Evolutionary conservation across 2,797 vertebrate genomes (phyloP), one percentile per base, ranked within the genome.

Genomic region (Picus viridis): DNA sequence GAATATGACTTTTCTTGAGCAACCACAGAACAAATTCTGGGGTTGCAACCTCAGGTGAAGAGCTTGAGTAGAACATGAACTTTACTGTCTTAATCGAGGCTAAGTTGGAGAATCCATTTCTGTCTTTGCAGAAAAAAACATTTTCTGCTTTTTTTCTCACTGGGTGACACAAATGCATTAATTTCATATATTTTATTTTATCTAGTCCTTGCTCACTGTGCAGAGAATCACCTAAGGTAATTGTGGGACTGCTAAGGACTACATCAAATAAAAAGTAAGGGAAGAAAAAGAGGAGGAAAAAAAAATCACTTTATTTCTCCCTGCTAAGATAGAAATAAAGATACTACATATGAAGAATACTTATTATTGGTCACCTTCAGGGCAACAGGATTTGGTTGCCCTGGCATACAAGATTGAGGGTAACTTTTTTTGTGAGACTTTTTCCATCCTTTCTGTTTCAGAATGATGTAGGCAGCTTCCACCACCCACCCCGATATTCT

Each of bases 161-260:
- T 81, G 19, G 90, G 43, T 5, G 49, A 58, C 41, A 67, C 91
- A 96, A 97, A 97, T 79, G 23, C 89, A 95, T 97, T 95, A 92
- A 96, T 96, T 91, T 96, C 91, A 96, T 86, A 95, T 97, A 95
- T 90, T 97, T 94, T 97, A 94, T 97, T 98, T 97, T 97, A 97
- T 96, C 95, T 93, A 97, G 94, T 95, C 91, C 87, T 96, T 94
- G 69, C 94, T 96, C 47, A 76, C 96, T 97, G 93, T 97, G 95
- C 90, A 75, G 94, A 96, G 92, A 97, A 96, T 97, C 95, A 97
- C 97, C 97, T 96, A 90, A 95, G 96, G 96, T 97, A 96, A 96
- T 94, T 78, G 81, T 26, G 81, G 83, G 69, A 69, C 72, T 95
- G 45, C 88, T 83, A 91, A 96, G 89, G 94, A 84, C 89, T 83